phyloP scores from a whole-genome alignment of 1,140 invertebrate species.

The Babylonia areolata region DNA sequence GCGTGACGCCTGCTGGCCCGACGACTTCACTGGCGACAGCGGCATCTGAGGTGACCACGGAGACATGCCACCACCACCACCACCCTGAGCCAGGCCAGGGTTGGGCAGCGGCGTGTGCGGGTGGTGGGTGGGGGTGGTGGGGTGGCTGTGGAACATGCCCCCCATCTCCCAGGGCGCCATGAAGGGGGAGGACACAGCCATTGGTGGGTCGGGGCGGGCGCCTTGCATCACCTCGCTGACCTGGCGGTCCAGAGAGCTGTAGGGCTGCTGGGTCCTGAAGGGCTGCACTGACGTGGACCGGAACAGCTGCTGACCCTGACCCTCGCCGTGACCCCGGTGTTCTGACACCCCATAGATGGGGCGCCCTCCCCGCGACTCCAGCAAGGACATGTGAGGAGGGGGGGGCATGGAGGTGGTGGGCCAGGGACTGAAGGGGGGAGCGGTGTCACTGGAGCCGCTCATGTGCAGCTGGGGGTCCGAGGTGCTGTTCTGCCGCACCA shows the following conservation, averaged over 20 bases:
- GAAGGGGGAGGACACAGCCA: background rate
- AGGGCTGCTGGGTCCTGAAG: slow-evolving; percentile 3
- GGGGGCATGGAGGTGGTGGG: background rate
- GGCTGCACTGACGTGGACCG: slow-evolving; percentile 15
- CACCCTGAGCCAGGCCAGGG: no score
- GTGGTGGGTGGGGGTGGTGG: background rate
- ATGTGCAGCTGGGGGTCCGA: slow-evolving; percentile 83
- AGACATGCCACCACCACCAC: no score
- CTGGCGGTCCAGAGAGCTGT: slow-evolving; percentile 33
- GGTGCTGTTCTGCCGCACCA: slow-evolving; percentile 76
- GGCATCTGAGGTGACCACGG: background rate
- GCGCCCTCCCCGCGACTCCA: background rate
- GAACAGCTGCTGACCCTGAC: background rate
- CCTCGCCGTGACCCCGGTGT: background rate
- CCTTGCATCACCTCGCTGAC: background rate
- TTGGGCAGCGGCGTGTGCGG: no score
- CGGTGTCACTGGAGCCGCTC: slow-evolving; percentile 18
- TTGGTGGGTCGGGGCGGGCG: background rate
- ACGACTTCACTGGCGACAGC: slow-evolving; percentile 44
- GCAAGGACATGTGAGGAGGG: slow-evolving; percentile 25
- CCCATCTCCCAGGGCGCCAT: background rate
- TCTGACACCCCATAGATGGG: background rate
- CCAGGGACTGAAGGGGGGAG: background rate
- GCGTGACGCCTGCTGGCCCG: background rate
- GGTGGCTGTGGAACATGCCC: background rate